Conservation (phyloP, 2,888 invertebrate species). For the Druceiella hillmani region DNA sequence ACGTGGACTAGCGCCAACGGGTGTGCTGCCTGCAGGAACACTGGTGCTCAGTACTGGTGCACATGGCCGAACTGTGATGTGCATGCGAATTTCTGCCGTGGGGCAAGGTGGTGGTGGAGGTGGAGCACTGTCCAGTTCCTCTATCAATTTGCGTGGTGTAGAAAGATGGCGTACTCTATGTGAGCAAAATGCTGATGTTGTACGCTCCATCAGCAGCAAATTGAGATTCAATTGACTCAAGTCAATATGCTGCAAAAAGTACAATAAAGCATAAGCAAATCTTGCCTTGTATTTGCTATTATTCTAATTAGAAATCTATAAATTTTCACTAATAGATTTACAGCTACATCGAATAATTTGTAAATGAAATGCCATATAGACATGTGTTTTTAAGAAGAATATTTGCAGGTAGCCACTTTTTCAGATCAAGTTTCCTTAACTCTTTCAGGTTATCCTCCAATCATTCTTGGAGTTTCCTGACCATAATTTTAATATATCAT, state of each 20-base stretch:
- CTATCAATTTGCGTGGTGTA: constrained; percentile 64
- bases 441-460: too few relatives aligned
- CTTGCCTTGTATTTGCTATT: too few relatives aligned
- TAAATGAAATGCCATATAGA: too few relatives aligned
- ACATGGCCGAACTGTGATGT: constrained; percentile 42
- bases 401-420: too few relatives aligned
- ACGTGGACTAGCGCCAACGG: constrained; percentile 16
- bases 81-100: constrained; percentile 56
- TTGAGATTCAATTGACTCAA: constrained; percentile 59
- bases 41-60: constrained; percentile 28
- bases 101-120: constrained; percentile 59
- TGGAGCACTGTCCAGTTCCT: constrained; percentile 58
- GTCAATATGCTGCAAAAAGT: constrained; percentile 55
- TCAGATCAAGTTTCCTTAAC: too few relatives aligned
- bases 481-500: too few relatives aligned
- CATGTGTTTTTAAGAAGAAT: too few relatives aligned
- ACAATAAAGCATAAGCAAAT: too few relatives aligned
- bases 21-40: constrained; percentile 20
- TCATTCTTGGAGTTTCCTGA: too few relatives aligned
- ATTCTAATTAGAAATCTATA: too few relatives aligned
- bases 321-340: too few relatives aligned
- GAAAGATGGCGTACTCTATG: constrained; percentile 74
- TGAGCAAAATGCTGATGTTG: constrained; percentile 75
- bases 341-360: too few relatives aligned
- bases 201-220: constrained; percentile 61